Evolutionary conservation across 2,797 vertebrate species (phyloP).

Genomic region (Typhlichthys subterraneus): DNA sequence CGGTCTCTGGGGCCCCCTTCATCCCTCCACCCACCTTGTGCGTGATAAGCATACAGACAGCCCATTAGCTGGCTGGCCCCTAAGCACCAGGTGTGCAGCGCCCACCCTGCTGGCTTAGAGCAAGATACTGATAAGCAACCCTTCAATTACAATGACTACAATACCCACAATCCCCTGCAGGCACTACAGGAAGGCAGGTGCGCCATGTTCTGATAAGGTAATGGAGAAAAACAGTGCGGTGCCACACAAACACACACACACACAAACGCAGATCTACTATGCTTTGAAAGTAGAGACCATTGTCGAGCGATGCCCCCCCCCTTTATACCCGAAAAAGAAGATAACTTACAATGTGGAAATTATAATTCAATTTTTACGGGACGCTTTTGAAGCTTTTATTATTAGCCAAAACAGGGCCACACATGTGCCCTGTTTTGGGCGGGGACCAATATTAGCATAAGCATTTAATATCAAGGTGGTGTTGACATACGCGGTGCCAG

Average conservation of each 20-base stretch:
- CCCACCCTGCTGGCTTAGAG: slow-evolving; percentile 7
- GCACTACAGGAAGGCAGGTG: slow-evolving; percentile 15
- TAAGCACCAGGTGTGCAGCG: slow-evolving; percentile 34
- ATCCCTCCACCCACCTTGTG: background rate
- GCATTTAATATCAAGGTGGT: background rate
- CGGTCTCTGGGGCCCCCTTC: background rate
- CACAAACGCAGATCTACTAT: slow-evolving; percentile 28
- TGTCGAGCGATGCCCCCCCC: slow-evolving; percentile 11
- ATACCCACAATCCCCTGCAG: slow-evolving; percentile 33
- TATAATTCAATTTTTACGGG: too few relatives aligned
- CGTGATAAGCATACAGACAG: slow-evolving; percentile 14
- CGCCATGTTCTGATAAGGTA: background rate
- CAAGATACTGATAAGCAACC: slow-evolving; percentile 37
- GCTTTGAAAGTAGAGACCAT: slow-evolving; percentile 9
- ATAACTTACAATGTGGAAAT: background rate
- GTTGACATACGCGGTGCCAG: background rate
- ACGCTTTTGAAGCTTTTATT: background rate
- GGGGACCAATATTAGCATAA: background rate
- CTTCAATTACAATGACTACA: slow-evolving; percentile 18
- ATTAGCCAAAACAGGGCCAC: background rate
- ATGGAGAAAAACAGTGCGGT: slow-evolving; percentile 3
- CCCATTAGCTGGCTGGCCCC: slow-evolving; percentile 21
- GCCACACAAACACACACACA: background rate
- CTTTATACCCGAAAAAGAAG: background rate
- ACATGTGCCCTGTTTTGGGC: background rate